Conservation (phyloP, 2,888 invertebrate species). For the Cephus spinipes region DNA sequence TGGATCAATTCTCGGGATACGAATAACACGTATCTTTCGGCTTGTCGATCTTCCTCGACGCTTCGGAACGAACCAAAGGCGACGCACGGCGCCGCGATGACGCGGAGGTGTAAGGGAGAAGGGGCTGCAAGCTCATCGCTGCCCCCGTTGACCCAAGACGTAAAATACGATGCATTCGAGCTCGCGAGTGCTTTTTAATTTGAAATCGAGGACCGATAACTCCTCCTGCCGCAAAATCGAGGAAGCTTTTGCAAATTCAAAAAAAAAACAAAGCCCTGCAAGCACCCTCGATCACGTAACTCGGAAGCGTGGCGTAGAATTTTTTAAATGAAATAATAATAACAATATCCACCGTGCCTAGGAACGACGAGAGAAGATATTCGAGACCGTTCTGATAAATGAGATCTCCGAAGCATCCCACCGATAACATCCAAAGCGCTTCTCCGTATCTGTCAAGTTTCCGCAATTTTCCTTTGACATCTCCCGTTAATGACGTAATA, state of each 20-base stretch:
- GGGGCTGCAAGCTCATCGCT: neutral
- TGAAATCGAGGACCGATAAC: constrained; percentile 54
- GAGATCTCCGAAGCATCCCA: constrained; percentile 56
- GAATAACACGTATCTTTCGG: neutral
- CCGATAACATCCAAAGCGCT: constrained; percentile 29
- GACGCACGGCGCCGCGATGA: neutral
- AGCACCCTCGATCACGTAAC: neutral
- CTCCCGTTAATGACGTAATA: too few relatives aligned
- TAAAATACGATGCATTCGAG: constrained; percentile 61
- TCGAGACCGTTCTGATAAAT: constrained; percentile 55
- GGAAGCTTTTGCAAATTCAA: neutral
- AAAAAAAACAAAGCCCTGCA: constrained; percentile 8
- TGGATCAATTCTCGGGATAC: neutral
- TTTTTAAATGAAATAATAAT: neutral
- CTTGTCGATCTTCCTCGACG: neutral
- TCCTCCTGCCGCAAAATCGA: constrained; percentile 40
- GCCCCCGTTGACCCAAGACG: constrained; percentile 6
- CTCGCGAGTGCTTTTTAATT: constrained; percentile 51
- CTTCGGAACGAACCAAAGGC: neutral
- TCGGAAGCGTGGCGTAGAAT: constrained; percentile 8
- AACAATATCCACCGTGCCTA: neutral
- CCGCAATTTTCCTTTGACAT: neutral
- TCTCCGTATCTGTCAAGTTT: neutral
- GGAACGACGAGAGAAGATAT: constrained; percentile 28
- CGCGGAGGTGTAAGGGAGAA: neutral